These are phyloP conservation scores for Rhinopomastus cyanomelas DNA, from an alignment of 2,113 vertebrate genomes.

Conservation along the genomic window DNA sequence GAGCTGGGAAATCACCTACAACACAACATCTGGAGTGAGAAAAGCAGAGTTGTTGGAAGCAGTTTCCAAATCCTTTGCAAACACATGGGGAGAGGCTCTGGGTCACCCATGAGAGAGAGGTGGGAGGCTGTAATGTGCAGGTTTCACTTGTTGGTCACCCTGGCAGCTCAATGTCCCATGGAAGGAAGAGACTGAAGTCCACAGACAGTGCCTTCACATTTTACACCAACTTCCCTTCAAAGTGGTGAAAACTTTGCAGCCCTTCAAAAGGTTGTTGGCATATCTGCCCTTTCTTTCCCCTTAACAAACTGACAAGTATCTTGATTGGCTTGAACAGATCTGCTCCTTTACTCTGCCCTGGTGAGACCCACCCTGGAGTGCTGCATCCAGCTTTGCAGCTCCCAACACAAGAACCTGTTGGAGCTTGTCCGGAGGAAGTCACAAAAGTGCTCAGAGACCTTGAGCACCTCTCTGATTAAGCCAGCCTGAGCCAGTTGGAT, in stretches of 20 bases:
- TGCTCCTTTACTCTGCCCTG: too few relatives aligned
- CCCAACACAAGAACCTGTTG: too few relatives aligned
- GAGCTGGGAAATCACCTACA: background rate
- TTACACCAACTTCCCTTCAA: background rate
- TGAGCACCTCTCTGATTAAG: too few relatives aligned
- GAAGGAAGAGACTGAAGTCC: background rate
- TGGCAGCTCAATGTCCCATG: fast-evolving
- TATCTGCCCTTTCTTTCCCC: background rate
- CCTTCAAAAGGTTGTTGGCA: background rate
- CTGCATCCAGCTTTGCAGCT: too few relatives aligned
- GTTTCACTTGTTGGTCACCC: background rate
- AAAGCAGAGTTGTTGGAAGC: background rate
- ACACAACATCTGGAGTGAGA: fast-evolving
- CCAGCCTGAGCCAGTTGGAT: too few relatives aligned
- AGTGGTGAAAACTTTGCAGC: background rate
- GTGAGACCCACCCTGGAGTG: too few relatives aligned
- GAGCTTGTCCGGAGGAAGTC: too few relatives aligned
- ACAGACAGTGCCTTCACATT: background rate
- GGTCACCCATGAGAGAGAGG: background rate
- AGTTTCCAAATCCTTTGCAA: background rate
- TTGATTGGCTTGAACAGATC: background rate
- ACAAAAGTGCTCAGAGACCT: too few relatives aligned
- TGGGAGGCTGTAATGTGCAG: fast-evolving
- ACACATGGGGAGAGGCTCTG: fast-evolving
- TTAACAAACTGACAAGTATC: background rate